Conservation (phyloP, 2,888 invertebrate species). For the Sesia bembeciformis region DNA sequence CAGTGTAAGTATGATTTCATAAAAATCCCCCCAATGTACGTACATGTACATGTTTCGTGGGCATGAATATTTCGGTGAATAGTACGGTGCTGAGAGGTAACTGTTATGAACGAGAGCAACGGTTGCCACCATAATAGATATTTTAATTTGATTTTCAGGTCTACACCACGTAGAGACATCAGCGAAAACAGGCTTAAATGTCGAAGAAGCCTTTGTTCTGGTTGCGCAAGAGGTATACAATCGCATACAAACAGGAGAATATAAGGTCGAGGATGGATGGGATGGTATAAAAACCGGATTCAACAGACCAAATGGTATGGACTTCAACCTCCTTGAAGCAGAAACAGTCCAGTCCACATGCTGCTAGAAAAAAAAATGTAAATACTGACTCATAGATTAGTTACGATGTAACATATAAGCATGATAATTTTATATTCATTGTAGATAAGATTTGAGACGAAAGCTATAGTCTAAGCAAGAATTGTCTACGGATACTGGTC, state of each 20-base stretch:
- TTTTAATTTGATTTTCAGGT: slow-evolving; percentile 29
- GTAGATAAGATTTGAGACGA: not conserved
- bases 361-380: slow-evolving; percentile 73
- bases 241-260: slow-evolving; percentile 92
- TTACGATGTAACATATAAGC: slow-evolving; percentile 18
- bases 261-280: slow-evolving; percentile 96
- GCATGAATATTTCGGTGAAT: too few relatives aligned
- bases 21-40: too few relatives aligned
- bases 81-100: too few relatives aligned
- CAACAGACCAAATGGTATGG: slow-evolving; percentile 85
- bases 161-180: slow-evolving; percentile 97
- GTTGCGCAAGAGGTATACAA: slow-evolving; percentile 94
- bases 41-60: too few relatives aligned
- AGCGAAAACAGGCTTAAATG: slow-evolving; percentile 92
- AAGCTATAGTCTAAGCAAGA: too few relatives aligned
- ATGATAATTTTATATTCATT: not conserved
- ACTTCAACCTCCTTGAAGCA: slow-evolving; percentile 90
- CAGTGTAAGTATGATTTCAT: too few relatives aligned
- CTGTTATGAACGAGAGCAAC: too few relatives aligned
- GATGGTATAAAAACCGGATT: slow-evolving; percentile 97
- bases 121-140: too few relatives aligned
- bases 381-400: slow-evolving; percentile 20
- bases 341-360: slow-evolving; percentile 92
- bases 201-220: slow-evolving; percentile 92
- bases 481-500: too few relatives aligned